Evolutionary conservation across 2,797 vertebrate genomes (phyloP), one percentile per base, ranked within the genome.

Genomic region (Synanceia verrucosa): DNA sequence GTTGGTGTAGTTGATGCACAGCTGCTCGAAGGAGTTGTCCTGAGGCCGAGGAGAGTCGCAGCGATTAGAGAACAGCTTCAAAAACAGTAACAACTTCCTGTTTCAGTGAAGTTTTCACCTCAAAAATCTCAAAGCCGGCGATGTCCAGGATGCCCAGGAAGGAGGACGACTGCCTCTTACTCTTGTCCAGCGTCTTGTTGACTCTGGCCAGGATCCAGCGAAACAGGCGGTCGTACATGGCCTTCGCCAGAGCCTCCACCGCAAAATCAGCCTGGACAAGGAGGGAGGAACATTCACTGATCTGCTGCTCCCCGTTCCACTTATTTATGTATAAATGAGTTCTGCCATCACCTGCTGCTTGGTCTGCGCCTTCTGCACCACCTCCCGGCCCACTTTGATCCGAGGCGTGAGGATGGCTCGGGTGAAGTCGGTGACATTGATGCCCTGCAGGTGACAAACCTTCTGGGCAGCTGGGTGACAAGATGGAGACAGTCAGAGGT

Each of bases 111-210:
- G 18, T 1, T 2, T 1, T 85, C 57, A 97, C 98, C 96, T 97
- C 96, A 56, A 99, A 99, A 78, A 99, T 99, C 90, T 99, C 98
- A 88, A 99, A 99, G 33, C 98, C 98, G 16, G 98, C 98, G 11
- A 99, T 99, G 84, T 99, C 98, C 82, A 99, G 94, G 93, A 99
- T 99, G 2, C 98, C 98, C 51, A 99, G 70, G 92, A 99, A 99
- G 4, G 97, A 97, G 1, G 97, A 95, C 0, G 97, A 95, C 83
- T 99, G 97, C 74, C 96, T 93, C 77, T 99, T 98, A 9, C 97
- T 98, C 91, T 97, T 98, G 80, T 99, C 96, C 0, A 99, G 92
- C 18, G 97, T 97, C 86, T 98, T 99, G 91, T 99, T 99, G 62
- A 99, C 96, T 0, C 97, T 93, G 41, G 75, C 88, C 18, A 99